Conservation (phyloP, 2,888 invertebrate genomes). For the Nasonovia ribisnigri region DNA sequence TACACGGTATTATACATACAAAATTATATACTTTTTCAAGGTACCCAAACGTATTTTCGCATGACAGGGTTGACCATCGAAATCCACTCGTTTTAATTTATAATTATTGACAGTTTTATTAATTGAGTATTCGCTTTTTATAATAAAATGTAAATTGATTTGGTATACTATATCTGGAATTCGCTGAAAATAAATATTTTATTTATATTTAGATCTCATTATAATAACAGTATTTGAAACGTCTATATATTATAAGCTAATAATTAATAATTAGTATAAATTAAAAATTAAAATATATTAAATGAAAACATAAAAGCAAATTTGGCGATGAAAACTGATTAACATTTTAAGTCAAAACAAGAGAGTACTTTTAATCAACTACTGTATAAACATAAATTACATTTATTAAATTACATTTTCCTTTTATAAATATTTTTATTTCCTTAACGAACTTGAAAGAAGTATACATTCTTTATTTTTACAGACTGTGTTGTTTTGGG, state of each 20-base stretch:
- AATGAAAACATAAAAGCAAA: background rate
- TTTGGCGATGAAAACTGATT: constrained; percentile 15
- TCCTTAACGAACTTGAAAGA: constrained; percentile 18
- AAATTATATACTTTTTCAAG: background rate
- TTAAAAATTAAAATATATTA: background rate
- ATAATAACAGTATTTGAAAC: background rate
- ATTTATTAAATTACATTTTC: constrained; percentile 40
- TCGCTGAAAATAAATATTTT: background rate
- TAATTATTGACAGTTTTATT: background rate
- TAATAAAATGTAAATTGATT: background rate
- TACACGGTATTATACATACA: background rate
- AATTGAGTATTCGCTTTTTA: background rate
- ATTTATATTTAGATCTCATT: background rate
- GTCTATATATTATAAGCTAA: background rate
- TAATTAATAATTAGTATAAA: background rate
- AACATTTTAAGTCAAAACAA: constrained; percentile 21
- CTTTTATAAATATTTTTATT: constrained; percentile 8
- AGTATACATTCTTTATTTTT: background rate
- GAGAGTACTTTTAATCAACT: constrained; percentile 16
- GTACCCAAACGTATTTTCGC: background rate
- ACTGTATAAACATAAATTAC: constrained; percentile 18
- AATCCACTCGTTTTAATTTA: background rate
- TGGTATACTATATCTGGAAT: background rate
- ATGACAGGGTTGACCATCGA: background rate
- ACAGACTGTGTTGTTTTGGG: background rate